Base-by-base conservation (phyloP, 2,113 vertebrate species). In the Phrynosoma blainvillii region DNA sequence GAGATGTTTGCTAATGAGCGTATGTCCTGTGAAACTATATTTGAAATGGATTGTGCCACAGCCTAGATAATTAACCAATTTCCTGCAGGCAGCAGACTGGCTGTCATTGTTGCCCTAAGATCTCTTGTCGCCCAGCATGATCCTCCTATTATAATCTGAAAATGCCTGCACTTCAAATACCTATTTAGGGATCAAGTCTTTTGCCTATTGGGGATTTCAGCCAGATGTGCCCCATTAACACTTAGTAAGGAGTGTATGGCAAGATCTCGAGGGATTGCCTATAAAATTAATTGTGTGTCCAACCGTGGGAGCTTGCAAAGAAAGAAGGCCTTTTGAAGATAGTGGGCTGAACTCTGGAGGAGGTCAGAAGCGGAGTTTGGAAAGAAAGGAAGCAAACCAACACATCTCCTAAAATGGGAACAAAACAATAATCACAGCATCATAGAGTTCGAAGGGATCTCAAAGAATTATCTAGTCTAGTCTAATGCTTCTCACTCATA, bases 191-290 rank as follows among this genome's bases (percentile, higher is more conserved):
- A 89, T 86, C 78, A 14, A 36, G n/a, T 36, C 0, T 90, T 91
- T 93, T 25, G 89, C 87, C 92, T 88, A 70, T 90, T 0, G 0
- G 89, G 59, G 88, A 86, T 11, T 16, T 77, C 0, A 83, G 84
- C 91, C 92, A 87, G 90, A 92, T 86, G 94, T 89, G 89, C 92
- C 87, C 89, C 89, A 90, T 95, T 93, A 91, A 89, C 36, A 36
- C 0, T 59, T 94, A 93, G 94, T 94, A 54, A 90, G 94, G 93
- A 95, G 90, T 91, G 84, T 93, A 94, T 93, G 94, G 87, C 91
- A 85, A 1, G 62, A 89, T 88, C 92, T 87, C 78, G 66, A 0
- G 0, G 13, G 0, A 0, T n/a, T 84, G 85, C 2, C 1, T 79
- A 21, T 82, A 90, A 78, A 87, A 10, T 92, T 93, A 93, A 89